Conservation (phyloP, 1,140 invertebrate genomes). For the Globodera ellingtonae region DNA sequence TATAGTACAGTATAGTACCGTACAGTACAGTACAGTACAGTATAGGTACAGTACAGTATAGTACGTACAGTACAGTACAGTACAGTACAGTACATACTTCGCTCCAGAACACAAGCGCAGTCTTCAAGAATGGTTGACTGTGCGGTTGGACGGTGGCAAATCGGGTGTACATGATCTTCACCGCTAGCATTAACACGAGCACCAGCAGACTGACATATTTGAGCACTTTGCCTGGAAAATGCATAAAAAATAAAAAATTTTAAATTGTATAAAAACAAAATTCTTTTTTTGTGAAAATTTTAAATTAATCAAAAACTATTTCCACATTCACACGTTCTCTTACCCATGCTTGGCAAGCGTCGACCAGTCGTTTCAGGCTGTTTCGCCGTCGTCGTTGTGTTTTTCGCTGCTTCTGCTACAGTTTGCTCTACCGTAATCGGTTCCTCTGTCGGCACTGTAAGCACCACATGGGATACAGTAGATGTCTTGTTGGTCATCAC, state of each 20-base stretch:
- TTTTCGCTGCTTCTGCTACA: neutral
- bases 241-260: no score
- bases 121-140: conserved; percentile 53
- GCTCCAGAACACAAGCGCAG: conserved; percentile 84
- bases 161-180: conserved; percentile 56
- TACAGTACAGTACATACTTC: conserved; percentile 71
- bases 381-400: neutral
- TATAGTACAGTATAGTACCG: no score
- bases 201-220: conserved; percentile 61
- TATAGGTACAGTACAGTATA: no score
- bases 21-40: no score
- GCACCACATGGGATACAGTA: neutral
- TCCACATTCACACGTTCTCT: no score
- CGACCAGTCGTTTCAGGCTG: neutral
- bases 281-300: no score
- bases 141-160: conserved; percentile 52
- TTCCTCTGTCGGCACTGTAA: neutral
- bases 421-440: neutral
- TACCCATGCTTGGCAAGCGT: neutral
- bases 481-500: neutral
- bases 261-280: no score
- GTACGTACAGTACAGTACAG: no score
- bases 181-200: conserved; percentile 60
- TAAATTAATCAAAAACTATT: no score
- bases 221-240: conserved; percentile 12